These are phyloP conservation scores for Corvus cornix DNA, from an alignment of 2,113 vertebrate genomes.

Conservation along the genomic window DNA sequence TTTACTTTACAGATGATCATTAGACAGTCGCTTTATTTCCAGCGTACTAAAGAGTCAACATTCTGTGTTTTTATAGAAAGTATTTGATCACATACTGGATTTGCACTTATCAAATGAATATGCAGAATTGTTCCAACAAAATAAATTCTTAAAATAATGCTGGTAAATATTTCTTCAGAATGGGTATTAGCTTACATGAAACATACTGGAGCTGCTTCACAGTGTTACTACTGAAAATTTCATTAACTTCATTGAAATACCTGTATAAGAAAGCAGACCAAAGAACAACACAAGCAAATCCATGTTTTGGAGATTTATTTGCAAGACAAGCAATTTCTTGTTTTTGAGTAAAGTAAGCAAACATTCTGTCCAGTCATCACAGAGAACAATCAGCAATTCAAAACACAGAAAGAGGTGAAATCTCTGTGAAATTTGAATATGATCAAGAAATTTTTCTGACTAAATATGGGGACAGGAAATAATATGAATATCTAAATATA, in stretches of 20 bases:
- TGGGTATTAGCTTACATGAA: background rate
- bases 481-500: background rate
- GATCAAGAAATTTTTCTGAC: background rate
- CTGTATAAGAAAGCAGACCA: background rate
- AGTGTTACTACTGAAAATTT: background rate
- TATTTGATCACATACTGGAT: background rate
- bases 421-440: background rate
- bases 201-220: background rate
- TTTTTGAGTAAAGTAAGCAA: background rate
- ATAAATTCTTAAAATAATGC: background rate
- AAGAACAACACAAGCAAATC: background rate
- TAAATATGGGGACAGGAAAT: background rate
- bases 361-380: background rate
- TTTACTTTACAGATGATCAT: background rate
- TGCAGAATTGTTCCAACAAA: background rate
- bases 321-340: background rate
- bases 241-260: background rate
- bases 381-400: background rate
- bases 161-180: background rate
- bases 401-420: background rate
- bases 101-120: background rate
- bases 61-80: background rate
- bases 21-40: background rate
- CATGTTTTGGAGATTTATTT: background rate
- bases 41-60: background rate